phyloP scores from a whole-genome alignment of 2,113 vertebrate species.

The Motacilla tschutschensis region DNA sequence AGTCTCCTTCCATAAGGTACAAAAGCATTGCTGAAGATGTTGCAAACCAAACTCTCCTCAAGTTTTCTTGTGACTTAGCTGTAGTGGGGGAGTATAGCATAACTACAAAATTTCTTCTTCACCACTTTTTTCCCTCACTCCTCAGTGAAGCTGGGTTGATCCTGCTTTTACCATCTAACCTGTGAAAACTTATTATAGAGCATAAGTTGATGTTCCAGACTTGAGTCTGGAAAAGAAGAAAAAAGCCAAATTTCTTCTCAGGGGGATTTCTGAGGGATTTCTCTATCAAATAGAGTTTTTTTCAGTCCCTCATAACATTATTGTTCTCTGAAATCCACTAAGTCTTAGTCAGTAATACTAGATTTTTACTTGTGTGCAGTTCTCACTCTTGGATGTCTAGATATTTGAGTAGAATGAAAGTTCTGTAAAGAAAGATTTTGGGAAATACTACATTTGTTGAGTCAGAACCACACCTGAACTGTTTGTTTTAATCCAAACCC shows the following conservation, averaged over 20 bases:
- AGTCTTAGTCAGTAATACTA: neutral
- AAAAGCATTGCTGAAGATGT: neutral
- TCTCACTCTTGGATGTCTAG: neutral
- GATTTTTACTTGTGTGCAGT: neutral
- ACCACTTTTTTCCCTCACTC: accelerated
- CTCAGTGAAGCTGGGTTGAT: neutral
- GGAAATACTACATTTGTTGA: neutral
- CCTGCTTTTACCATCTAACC: neutral
- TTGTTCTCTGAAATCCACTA: neutral
- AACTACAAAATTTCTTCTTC: neutral
- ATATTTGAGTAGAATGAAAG: neutral
- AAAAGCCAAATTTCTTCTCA: neutral
- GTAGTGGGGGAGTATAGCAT: neutral
- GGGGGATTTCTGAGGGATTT: no score
- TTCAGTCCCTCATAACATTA: accelerated
- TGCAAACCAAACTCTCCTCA: neutral
- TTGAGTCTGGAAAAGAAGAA: neutral
- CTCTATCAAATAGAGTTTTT: neutral
- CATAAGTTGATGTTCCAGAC: neutral
- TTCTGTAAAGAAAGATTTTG: neutral
- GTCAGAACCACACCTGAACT: neutral
- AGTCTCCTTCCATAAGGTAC: neutral
- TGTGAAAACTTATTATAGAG: neutral
- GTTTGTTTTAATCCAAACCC: neutral
- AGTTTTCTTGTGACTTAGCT: neutral